These are phyloP conservation scores for Leiothrix lutea DNA, from an alignment of 2,113 vertebrate species.

Conservation along the genomic window DNA sequence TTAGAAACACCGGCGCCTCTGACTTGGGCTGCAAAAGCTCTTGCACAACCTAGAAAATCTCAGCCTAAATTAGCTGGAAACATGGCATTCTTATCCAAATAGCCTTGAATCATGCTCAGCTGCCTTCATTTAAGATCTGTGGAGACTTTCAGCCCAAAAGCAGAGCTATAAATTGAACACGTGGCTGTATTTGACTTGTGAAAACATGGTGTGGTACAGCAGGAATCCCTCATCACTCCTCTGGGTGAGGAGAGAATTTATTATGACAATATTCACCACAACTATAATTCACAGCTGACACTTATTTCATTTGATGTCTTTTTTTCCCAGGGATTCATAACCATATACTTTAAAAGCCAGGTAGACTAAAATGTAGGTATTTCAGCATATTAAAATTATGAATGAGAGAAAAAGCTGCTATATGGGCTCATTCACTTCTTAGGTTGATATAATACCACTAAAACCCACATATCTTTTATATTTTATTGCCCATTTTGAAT, in stretches of 20 bases:
- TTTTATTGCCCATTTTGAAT: background rate
- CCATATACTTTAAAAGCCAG: background rate
- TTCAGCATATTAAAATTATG: background rate
- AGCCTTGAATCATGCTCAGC: background rate
- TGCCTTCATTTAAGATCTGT: background rate
- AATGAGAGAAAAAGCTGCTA: background rate
- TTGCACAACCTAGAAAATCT: background rate
- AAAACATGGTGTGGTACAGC: background rate
- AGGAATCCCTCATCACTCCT: background rate
- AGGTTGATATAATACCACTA: background rate
- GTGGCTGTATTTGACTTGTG: background rate
- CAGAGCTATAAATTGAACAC: background rate
- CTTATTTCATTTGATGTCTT: constrained; percentile 18
- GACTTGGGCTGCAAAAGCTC: background rate
- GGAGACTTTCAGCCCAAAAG: background rate
- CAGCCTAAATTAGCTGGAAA: background rate
- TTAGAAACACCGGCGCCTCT: background rate
- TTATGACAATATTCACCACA: background rate
- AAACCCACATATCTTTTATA: background rate
- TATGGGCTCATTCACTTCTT: background rate
- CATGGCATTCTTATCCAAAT: background rate
- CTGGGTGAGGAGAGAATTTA: background rate
- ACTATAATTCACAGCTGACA: background rate
- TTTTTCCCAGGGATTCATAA: constrained; percentile 11
- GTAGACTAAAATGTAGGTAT: background rate